Percentiles rank a stretch among this genome's conserved stretches.
Evolutionary conservation across 2,888 invertebrate genomes (phyloP).

Genomic region (Scrobipalpa costella): DNA sequence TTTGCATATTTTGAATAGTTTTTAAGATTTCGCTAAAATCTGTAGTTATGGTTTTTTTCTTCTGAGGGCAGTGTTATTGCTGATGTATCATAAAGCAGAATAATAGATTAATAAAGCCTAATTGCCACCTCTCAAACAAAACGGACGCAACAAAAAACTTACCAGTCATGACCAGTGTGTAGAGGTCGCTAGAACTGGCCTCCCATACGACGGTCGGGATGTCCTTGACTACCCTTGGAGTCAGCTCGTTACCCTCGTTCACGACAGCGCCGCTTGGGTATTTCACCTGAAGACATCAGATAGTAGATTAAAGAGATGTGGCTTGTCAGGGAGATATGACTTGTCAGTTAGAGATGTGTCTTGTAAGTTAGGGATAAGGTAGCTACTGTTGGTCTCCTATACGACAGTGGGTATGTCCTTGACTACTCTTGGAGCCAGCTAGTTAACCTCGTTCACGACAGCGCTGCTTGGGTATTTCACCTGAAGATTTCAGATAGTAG

Average conservation of each 20-base stretch:
- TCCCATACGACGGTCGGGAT: constrained; percentile 86
- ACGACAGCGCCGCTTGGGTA: constrained; percentile 69
- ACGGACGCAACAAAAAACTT: constrained; percentile 29
- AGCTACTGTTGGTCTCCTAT: constrained; percentile 82
- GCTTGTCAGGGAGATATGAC: too few species aligned
- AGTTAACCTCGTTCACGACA: constrained; percentile 83
- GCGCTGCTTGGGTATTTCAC: constrained; percentile 67
- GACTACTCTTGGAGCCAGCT: constrained; percentile 88
- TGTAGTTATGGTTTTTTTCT: too few species aligned
- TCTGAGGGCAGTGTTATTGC: too few species aligned
- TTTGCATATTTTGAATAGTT: too few species aligned
- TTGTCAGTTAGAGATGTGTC: too few species aligned
- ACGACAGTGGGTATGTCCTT: constrained; percentile 86
- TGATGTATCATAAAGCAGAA: too few species aligned
- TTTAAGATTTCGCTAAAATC: too few species aligned
- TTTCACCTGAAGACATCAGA: constrained; percentile 55
- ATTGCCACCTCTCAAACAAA: not conserved
- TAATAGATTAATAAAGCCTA: too few species aligned
- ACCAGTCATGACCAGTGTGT: constrained; percentile 93
- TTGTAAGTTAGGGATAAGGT: too few species aligned
- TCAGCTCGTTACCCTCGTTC: constrained; percentile 85
- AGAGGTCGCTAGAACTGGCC: constrained; percentile 78
- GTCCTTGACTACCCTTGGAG: constrained; percentile 89
- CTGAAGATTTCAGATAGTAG: constrained; percentile 43
- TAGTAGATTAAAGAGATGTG: not conserved